Base-by-base conservation (phyloP, 1,140 invertebrate genomes). In the Macrotrachela quadricornifera region DNA sequence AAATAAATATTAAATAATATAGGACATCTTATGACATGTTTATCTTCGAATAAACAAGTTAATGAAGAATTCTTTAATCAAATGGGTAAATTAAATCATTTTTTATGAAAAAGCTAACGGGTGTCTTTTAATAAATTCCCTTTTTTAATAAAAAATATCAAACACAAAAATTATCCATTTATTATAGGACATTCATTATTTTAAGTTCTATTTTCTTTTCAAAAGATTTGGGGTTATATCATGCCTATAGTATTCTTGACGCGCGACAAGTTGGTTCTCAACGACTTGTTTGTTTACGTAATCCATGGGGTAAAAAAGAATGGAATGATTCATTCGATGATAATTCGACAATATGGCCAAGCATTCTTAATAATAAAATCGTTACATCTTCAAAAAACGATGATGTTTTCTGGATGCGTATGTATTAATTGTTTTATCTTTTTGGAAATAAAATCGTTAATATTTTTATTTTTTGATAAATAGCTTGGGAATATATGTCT, bases 161-260 rank as follows among this genome's bases (percentile, higher is more conserved):
- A n/a, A n/a, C n/a, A n/a, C n/a, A n/a, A n/a, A n/a, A n/a, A n/a
- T n/a, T n/a, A n/a, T n/a, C n/a, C n/a, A n/a, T n/a, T n/a, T n/a
- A n/a, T n/a, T n/a, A n/a, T n/a, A n/a, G n/a, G n/a, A n/a, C n/a
- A n/a, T n/a, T n/a, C n/a, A n/a, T 4, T 30, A 2, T 30, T 30
- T 8, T 8, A 30, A 30, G 21, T 30, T 30, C 8, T 30, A 30
- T 30, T 30, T 30, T 8, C 8, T 2, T 30, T 30, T 30, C 8
- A 30, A 30, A 4, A 30, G 21, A 30, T 4, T 8, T 30, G 8
- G 21, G 8, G 21, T 30, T 30, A 30, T 2, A 30, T 30, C 92
- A 97, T 68, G 90, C 91, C 16, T 97, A 97, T 73, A 95, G 90
- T 0, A 85, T 97, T 51, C 75, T 97, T n/a, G 91, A 96, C 72